Base-by-base conservation (phyloP, 2,797 vertebrate species). In the Lithobates sylvaticus region DNA sequence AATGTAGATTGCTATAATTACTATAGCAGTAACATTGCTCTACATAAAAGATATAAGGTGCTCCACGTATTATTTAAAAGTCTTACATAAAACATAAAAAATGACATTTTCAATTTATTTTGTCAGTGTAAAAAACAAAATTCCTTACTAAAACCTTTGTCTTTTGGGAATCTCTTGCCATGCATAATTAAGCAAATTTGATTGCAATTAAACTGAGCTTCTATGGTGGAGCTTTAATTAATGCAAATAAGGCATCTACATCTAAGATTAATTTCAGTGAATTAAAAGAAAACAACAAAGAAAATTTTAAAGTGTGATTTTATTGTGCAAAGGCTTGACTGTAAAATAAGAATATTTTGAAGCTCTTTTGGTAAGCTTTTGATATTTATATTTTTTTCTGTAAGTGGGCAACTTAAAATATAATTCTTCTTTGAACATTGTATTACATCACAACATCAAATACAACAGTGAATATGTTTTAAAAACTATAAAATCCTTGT, bases 151-250 rank as follows among this genome's bases (percentile, higher is more conserved):
- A 99, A 99, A 98, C 95, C 96, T 96, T 95, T 94, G 97, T 99
- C 97, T 96, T 98, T 97, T 98, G 98, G 98, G 98, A 99, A 98
- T 99, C 96, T 98, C 96, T 99, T 96, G 96, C 97, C 96, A 99
- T 98, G 97, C 98, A 99, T 99, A 99, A 99, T 99, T 99, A 99
- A 98, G 98, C 98, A 99, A 99, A 99, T 99, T 98, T 99, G 98
- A 99, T 99, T 99, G 98, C 98, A 99, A 99, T 99, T 99, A 99
- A 98, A 98, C 95, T 95, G 97, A 97, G 98, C 97, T 99, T 99
- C 98, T 99, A 99, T 97, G 97, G 97, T 97, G 95, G 96, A 96
- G 96, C 98, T 99, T 99, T 99, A 99, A 99, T 99, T 98, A 99
- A 99, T 99, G 97, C 97, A 99, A 99, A 99, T 99, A 97, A 98